These are phyloP conservation scores for Diachrysia chrysitis DNA, from an alignment of 2,888 invertebrate genomes.

Conservation along the genomic window DNA sequence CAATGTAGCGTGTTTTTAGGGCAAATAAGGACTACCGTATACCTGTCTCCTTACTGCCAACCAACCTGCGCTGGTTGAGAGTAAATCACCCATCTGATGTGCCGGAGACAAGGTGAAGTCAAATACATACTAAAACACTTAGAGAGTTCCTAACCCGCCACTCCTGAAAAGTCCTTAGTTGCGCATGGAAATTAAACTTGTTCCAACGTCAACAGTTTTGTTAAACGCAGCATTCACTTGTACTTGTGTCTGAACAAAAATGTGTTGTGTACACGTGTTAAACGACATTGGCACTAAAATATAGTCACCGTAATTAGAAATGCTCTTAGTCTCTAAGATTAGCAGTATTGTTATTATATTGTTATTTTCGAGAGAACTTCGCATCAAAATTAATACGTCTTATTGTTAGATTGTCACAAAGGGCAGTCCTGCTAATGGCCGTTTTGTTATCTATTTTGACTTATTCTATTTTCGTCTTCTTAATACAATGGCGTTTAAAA, in stretches of 20 bases:
- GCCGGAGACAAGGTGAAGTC: slow-evolving; percentile 77
- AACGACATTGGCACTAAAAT: slow-evolving; percentile 22
- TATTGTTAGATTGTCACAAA: slow-evolving; percentile 12
- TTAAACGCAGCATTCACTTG: slow-evolving; percentile 53
- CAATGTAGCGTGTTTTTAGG: slow-evolving; percentile 80
- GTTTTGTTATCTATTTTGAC: slow-evolving; percentile 1
- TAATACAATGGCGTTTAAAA: no score
- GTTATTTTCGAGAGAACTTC: not conserved
- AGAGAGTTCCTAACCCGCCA: slow-evolving; percentile 65
- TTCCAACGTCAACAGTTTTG: slow-evolving; percentile 40
- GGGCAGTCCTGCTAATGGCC: slow-evolving; percentile 29
- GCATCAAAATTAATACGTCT: slow-evolving; percentile 19
- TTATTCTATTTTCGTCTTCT: not conserved
- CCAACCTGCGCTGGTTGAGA: slow-evolving; percentile 82
- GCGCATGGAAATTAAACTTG: slow-evolving; percentile 62
- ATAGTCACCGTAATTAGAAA: slow-evolving; percentile 19
- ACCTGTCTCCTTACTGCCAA: slow-evolving; percentile 84
- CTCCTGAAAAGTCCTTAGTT: slow-evolving; percentile 65
- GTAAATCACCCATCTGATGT: slow-evolving; percentile 67
- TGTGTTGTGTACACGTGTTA: slow-evolving; percentile 28
- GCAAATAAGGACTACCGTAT: slow-evolving; percentile 81
- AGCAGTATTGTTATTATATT: not conserved
- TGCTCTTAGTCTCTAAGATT: slow-evolving; percentile 19
- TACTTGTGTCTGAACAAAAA: slow-evolving; percentile 26
- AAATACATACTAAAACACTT: slow-evolving; percentile 67